A percentile compares a stretch with the other conserved stretches of the same genome.
Evolutionary conservation across 2,888 invertebrate genomes (phyloP).

Genomic region (Dastarcus helophoroides): DNA sequence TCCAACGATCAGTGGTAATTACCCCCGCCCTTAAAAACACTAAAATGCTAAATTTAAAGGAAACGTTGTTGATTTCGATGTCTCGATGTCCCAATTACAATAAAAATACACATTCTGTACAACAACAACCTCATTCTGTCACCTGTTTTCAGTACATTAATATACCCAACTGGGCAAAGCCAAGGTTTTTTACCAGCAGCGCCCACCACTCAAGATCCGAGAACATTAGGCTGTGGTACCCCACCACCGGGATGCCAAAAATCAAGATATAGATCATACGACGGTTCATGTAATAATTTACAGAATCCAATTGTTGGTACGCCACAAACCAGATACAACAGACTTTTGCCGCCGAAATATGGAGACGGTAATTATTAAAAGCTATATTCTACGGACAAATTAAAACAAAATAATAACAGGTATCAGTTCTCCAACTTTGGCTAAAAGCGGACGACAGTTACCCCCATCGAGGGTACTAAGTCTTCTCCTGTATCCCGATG

Average conservation of each 20-base stretch:
- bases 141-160: no score
- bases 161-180: no score
- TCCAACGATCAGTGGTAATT: no score
- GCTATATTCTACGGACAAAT: no score
- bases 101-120: no score
- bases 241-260: conserved; percentile 40
- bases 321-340: conserved; percentile 58
- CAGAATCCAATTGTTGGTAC: conserved; percentile 71
- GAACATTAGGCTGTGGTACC: conserved; percentile 40
- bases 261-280: conserved; percentile 63
- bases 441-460: conserved; percentile 49
- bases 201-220: conserved; percentile 38
- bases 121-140: no score
- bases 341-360: conserved; percentile 53
- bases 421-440: conserved; percentile 49
- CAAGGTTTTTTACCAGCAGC: no score
- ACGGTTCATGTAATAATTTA: conserved; percentile 92
- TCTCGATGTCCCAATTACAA: no score
- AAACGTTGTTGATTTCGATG: no score
- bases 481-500: conserved; percentile 57
- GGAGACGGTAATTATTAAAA: conserved; percentile 48
- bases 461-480: conserved; percentile 64
- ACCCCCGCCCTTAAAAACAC: no score
- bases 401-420: no score
- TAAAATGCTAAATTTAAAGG: no score